Evolutionary conservation across 2,797 vertebrate species (phyloP).

Genomic region (Myripristis murdjan): DNA sequence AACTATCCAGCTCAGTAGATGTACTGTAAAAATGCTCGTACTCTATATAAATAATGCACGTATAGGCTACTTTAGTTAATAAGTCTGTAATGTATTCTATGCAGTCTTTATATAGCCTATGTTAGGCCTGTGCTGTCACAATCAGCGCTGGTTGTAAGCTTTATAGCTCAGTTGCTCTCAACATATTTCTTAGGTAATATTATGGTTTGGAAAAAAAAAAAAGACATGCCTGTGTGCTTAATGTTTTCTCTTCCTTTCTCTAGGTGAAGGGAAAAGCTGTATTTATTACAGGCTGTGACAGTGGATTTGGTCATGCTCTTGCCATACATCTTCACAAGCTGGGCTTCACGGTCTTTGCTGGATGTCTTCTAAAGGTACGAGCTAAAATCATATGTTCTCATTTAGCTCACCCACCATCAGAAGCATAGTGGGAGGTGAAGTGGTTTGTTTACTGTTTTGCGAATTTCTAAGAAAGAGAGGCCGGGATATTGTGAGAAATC

Average conservation of each 20-base stretch:
- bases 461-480: background rate
- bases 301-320: slow-evolving; percentile 89
- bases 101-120: no score
- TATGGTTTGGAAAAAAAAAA: no score
- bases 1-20: background rate
- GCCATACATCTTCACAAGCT: slow-evolving; percentile 87
- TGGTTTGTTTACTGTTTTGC: background rate
- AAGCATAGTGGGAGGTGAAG: background rate
- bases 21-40: no score
- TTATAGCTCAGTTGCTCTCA: background rate
- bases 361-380: slow-evolving; percentile 88
- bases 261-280: slow-evolving; percentile 89
- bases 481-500: background rate
- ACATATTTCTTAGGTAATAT: background rate
- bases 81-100: no score
- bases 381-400: background rate
- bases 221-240: no score
- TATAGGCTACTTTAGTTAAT: no score
- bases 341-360: slow-evolving; percentile 91
- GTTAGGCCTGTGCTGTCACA: no score
- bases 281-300: slow-evolving; percentile 91
- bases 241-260: background rate
- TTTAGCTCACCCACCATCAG: background rate
- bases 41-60: no score
- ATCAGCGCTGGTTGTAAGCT: no score